Percentiles rank a stretch among this genome's conserved stretches.
phyloP scores from a whole-genome alignment of 2,888 invertebrate genomes.

The Hirtodrosophila alboralis region DNA sequence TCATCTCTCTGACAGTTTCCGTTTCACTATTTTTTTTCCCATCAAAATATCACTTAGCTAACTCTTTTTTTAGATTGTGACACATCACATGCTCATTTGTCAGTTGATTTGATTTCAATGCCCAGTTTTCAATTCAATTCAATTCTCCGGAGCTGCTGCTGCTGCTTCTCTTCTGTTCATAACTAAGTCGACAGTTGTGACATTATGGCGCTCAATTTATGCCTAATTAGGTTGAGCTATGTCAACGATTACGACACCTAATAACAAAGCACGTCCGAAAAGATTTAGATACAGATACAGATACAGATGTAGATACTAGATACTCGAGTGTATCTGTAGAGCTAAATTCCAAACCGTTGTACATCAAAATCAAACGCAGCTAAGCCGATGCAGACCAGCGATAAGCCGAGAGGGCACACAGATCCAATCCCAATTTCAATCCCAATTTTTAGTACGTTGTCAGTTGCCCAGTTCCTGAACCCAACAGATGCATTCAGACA shows the following conservation, averaged over 20 bases:
- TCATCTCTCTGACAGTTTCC: conserved; percentile 11
- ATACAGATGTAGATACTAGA: conserved; percentile 21
- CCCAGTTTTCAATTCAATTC: not conserved
- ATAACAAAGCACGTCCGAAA: conserved; percentile 56
- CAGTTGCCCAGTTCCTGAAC: conserved; percentile 42
- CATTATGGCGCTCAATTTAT: conserved; percentile 76
- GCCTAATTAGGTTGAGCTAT: conserved; percentile 77
- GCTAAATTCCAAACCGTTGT: conserved; percentile 11
- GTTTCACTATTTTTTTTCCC: conserved; percentile 1
- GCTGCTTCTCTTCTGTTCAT: conserved; percentile 17
- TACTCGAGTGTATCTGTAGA: too few species aligned
- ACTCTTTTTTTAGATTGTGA: conserved; percentile 38
- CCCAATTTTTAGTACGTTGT: not conserved
- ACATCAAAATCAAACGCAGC: conserved; percentile 44
- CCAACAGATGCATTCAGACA: conserved; percentile 67
- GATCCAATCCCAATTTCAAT: conserved; percentile 17
- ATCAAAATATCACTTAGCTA: conserved; percentile 49
- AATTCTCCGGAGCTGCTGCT: conserved; percentile 7
- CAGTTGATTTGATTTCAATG: conserved; percentile 21
- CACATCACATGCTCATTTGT: conserved; percentile 54
- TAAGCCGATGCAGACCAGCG: conserved; percentile 69
- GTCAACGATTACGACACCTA: conserved; percentile 79
- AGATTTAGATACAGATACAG: conserved; percentile 15
- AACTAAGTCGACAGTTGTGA: conserved; percentile 76
- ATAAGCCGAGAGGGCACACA: conserved; percentile 49